Evolutionary conservation across 2,888 invertebrate species (phyloP).

Genomic region (Ashinkailepas kermadecensis): DNA sequence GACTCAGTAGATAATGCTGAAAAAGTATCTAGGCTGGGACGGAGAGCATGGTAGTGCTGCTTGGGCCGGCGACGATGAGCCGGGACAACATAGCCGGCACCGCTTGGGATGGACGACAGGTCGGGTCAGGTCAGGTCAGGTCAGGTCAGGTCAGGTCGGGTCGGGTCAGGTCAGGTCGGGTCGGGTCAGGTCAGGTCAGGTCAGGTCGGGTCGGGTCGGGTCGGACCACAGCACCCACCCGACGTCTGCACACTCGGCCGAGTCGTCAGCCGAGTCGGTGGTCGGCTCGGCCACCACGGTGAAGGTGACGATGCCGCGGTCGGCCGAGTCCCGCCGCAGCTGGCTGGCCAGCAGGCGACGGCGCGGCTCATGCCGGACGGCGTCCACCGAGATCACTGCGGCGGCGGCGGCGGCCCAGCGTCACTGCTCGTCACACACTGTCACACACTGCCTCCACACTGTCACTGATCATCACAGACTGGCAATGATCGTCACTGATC

Average conservation of each 20-base stretch:
- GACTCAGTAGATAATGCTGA: too few relatives aligned
- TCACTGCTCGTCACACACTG: too few relatives aligned
- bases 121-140: too few relatives aligned
- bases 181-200: neutral
- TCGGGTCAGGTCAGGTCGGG: neutral
- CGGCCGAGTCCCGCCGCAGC: neutral
- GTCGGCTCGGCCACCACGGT: constrained; percentile 25
- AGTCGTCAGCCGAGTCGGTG: neutral
- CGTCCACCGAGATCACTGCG: neutral
- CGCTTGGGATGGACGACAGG: too few relatives aligned
- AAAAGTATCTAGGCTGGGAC: too few relatives aligned
- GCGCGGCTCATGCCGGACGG: neutral
- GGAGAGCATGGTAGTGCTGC: too few relatives aligned
- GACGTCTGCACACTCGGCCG: constrained; percentile 17
- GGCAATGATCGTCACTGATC: too few relatives aligned
- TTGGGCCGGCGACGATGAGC: too few relatives aligned
- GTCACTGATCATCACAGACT: too few relatives aligned
- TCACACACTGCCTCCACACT: too few relatives aligned
- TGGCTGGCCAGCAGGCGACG: neutral
- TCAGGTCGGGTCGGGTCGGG: neutral
- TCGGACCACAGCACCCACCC: neutral
- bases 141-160: too few relatives aligned
- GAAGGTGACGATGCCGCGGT: neutral
- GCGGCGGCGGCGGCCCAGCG: neutral
- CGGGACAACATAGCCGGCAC: too few relatives aligned